These are phyloP conservation scores for Natator depressus DNA, from an alignment of 2,113 vertebrate species.

Conservation along the genomic window DNA sequence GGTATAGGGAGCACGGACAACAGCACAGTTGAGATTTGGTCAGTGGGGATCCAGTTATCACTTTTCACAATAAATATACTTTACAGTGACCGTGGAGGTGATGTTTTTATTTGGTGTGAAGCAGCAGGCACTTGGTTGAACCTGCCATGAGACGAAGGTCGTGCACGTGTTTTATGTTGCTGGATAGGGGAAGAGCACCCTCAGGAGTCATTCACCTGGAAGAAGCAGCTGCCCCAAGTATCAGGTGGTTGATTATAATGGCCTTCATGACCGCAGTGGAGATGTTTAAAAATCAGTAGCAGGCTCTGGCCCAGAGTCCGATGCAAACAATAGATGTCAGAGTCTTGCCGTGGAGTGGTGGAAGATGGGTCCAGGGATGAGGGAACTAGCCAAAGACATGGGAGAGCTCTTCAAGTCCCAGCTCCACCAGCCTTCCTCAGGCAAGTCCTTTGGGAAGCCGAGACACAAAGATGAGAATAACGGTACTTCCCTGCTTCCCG, in stretches of 20 bases:
- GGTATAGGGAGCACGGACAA: neutral
- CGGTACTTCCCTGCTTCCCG: neutral
- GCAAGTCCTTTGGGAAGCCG: too few species aligned
- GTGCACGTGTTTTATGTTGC: constrained; percentile 14
- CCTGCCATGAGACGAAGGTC: neutral
- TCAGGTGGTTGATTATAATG: neutral
- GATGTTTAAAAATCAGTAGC: neutral
- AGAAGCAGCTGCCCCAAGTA: neutral
- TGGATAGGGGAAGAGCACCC: neutral
- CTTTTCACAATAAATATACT: constrained; percentile 69
- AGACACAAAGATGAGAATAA: neutral
- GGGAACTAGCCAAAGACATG: neutral
- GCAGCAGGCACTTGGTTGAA: neutral
- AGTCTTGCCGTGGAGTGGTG: neutral
- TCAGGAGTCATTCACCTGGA: fast-evolving
- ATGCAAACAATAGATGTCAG: too few species aligned
- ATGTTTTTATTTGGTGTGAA: constrained; percentile 53
- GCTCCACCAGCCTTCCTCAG: neutral
- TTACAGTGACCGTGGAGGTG: constrained; percentile 37
- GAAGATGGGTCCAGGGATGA: neutral
- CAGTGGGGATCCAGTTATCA: constrained; percentile 41
- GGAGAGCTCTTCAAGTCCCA: neutral
- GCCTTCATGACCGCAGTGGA: neutral
- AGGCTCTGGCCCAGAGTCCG: neutral
- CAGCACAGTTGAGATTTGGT: constrained; percentile 25